phyloP scores from a whole-genome alignment of 2,888 invertebrate genomes.

The Lymantria monacha region DNA sequence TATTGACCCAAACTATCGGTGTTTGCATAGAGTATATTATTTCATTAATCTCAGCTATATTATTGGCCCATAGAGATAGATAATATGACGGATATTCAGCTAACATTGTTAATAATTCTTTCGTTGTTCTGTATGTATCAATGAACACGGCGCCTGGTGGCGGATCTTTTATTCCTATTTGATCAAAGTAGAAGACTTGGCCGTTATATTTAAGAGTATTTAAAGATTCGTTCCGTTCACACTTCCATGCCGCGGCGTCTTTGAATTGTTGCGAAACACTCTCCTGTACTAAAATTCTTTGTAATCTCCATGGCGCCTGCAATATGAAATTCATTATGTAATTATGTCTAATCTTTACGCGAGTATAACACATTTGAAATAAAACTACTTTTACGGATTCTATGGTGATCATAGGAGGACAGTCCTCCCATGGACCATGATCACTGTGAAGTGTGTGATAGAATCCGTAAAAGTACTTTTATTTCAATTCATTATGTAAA shows the following conservation, averaged over 20 bases:
- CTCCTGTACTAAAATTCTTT: constrained; percentile 53
- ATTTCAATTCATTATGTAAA: background rate
- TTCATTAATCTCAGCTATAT: constrained; percentile 49
- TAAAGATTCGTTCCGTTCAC: constrained; percentile 10
- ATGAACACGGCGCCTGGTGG: constrained; percentile 20
- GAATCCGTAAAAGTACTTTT: too few species aligned
- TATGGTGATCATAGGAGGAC: too few species aligned
- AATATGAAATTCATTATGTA: constrained; percentile 11
- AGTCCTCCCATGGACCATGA: too few species aligned
- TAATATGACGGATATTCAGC: constrained; percentile 24
- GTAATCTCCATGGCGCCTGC: constrained; percentile 50
- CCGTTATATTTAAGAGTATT: constrained; percentile 17
- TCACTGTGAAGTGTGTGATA: too few species aligned
- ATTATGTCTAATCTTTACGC: background rate
- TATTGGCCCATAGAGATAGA: constrained; percentile 53
- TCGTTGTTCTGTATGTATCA: constrained; percentile 55
- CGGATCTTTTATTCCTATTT: constrained; percentile 8
- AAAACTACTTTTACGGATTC: too few species aligned
- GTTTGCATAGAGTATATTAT: constrained; percentile 33
- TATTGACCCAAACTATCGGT: constrained; percentile 52
- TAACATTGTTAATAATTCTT: constrained; percentile 48
- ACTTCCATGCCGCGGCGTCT: constrained; percentile 41
- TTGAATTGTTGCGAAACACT: constrained; percentile 44
- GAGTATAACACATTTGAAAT: too few species aligned
- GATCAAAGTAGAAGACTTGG: constrained; percentile 36